phyloP scores from a whole-genome alignment of 2,113 vertebrate species.

The Hystrix brachyura region DNA sequence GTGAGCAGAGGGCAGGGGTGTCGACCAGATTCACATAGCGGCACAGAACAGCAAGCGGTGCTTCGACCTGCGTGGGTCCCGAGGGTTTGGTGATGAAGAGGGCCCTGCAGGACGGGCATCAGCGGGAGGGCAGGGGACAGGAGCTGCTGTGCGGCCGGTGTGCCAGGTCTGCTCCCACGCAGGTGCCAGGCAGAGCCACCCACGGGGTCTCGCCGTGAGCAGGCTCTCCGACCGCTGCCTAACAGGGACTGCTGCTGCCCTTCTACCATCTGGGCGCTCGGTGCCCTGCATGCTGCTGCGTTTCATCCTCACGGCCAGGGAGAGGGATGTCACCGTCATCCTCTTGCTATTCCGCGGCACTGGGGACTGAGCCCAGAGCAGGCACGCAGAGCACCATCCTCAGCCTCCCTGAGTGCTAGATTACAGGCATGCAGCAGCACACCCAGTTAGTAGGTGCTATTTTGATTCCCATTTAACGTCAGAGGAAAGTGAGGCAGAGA shows the following conservation, averaged over 20 bases:
- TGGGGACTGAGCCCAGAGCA: no score
- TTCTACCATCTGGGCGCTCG: no score
- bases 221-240: no score
- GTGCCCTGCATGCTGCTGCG: no score
- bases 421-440: background rate
- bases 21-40: background rate
- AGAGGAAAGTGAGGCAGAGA: background rate
- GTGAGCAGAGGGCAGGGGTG: background rate
- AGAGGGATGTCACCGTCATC: no score
- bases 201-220: background rate
- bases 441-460: background rate
- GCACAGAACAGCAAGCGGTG: background rate
- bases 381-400: background rate
- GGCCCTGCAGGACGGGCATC: no score
- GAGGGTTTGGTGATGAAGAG: background rate
- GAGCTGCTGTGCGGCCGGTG: background rate
- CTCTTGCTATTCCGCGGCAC: no score
- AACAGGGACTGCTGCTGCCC: no score
- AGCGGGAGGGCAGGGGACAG: no score
- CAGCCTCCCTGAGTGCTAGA: background rate
- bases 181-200: background rate
- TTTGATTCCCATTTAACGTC: background rate
- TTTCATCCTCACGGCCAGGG: no score
- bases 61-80: background rate
- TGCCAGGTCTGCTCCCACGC: background rate